These are phyloP conservation scores for Medauroidea extradentata DNA, from an alignment of 1,140 invertebrate genomes.

Conservation along the genomic window DNA sequence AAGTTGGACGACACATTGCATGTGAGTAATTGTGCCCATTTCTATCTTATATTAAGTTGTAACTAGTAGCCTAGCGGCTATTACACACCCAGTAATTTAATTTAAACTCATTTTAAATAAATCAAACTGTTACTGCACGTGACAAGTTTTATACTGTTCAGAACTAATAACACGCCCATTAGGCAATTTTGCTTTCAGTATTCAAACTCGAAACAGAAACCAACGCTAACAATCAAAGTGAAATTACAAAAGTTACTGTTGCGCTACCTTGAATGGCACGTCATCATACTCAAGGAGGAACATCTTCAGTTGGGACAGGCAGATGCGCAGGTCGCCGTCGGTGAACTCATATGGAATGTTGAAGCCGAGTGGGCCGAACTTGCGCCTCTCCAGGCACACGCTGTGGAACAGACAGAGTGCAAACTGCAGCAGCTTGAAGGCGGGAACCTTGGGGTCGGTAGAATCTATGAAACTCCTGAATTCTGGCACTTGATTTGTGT, in stretches of 20 bases:
- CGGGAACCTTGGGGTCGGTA: conserved; percentile 47
- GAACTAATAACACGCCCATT: too few species aligned
- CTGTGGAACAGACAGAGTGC: conserved; percentile 70
- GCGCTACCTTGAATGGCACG: conserved; percentile 58
- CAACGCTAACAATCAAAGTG: too few species aligned
- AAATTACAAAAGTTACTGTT: neutral
- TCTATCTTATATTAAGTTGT: too few species aligned
- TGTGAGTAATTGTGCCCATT: too few species aligned
- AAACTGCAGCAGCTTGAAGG: conserved; percentile 61
- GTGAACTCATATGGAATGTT: conserved; percentile 76
- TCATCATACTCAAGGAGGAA: conserved; percentile 58
- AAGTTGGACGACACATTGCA: too few species aligned
- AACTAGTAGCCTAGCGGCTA: too few species aligned
- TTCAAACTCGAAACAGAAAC: too few species aligned
- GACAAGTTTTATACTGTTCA: too few species aligned
- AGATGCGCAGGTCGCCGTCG: conserved; percentile 68
- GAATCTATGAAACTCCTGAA: conserved; percentile 52
- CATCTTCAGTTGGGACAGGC: conserved; percentile 63
- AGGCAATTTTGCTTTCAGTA: too few species aligned
- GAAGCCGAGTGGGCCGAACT: conserved; percentile 69
- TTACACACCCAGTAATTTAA: too few species aligned
- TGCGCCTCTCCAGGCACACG: conserved; percentile 60
- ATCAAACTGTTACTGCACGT: too few species aligned
- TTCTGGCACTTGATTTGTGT: conserved; percentile 47
- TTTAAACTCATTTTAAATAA: too few species aligned